Evolutionary conservation across 2,113 vertebrate genomes (phyloP).

Genomic region (Microcebus jonahi): DNA sequence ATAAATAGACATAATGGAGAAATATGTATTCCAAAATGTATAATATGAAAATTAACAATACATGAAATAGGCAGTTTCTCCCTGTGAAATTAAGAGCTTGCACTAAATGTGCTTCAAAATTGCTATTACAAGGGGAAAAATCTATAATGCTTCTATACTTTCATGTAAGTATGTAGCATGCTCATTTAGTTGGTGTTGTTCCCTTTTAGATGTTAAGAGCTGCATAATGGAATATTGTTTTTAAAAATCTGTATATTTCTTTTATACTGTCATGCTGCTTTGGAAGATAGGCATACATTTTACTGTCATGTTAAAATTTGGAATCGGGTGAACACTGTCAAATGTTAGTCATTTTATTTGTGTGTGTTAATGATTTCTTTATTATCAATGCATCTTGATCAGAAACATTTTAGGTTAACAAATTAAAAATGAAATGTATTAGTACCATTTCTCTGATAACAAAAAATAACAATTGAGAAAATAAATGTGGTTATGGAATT

Average conservation of each 20-base stretch:
- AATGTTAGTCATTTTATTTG: not conserved
- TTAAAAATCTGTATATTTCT: not conserved
- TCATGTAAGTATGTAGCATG: not conserved
- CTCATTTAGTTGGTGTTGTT: not conserved
- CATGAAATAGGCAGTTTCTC: not conserved
- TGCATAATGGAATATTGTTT: not conserved
- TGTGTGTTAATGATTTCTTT: not conserved
- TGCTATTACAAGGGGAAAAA: not conserved
- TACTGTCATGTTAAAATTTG: not conserved
- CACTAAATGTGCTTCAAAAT: not conserved
- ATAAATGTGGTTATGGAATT: not conserved
- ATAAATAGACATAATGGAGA: not conserved
- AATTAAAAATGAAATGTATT: not conserved
- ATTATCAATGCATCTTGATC: not conserved
- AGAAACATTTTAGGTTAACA: not conserved
- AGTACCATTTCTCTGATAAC: not conserved
- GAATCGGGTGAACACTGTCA: not conserved
- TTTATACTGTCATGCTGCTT: not conserved
- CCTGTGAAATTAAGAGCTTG: not conserved
- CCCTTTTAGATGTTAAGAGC: not conserved
- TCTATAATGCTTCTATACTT: not conserved
- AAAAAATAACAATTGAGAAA: not conserved
- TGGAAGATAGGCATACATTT: not conserved
- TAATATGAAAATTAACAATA: slow-evolving; percentile 25
- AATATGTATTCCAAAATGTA: not conserved